Conservation (phyloP, 1,140 invertebrate species). For the Anadara kagoshimensis region DNA sequence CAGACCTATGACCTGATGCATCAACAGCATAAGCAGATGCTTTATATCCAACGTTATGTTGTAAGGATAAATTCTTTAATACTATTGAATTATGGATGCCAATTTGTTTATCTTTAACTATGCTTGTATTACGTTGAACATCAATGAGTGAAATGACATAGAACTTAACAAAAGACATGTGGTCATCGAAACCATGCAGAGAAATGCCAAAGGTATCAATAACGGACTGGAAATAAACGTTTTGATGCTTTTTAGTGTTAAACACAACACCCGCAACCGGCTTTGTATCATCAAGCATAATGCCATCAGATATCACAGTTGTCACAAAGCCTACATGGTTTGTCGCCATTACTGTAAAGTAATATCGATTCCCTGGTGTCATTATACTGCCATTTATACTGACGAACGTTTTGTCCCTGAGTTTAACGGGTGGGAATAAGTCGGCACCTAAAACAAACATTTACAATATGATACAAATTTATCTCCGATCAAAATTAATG, state of each 20-base stretch:
- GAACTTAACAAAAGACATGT: slow-evolving; percentile 34
- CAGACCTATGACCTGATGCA: slow-evolving; percentile 39
- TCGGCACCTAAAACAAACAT: no score
- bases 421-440: no score
- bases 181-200: slow-evolving; percentile 53
- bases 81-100: not conserved
- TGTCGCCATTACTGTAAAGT: slow-evolving; percentile 25
- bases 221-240: slow-evolving; percentile 13
- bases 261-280: slow-evolving; percentile 44
- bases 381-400: no score
- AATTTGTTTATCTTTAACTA: not conserved
- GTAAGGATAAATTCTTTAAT: slow-evolving; percentile 14
- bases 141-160: slow-evolving; percentile 35
- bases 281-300: slow-evolving; percentile 38
- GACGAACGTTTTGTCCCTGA: no score
- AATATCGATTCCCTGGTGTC: slow-evolving; percentile 31
- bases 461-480: no score
- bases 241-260: slow-evolving; percentile 33
- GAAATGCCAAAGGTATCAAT: slow-evolving; percentile 24
- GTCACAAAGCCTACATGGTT: slow-evolving; percentile 21
- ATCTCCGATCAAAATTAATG: no score
- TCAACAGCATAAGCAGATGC: slow-evolving; percentile 41
- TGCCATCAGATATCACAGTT: slow-evolving; percentile 40
- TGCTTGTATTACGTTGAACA: no score
- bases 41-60: slow-evolving; percentile 18